Evolutionary conservation across 2,888 invertebrate genomes (phyloP).

Genomic region (Nasonia oneida): DNA sequence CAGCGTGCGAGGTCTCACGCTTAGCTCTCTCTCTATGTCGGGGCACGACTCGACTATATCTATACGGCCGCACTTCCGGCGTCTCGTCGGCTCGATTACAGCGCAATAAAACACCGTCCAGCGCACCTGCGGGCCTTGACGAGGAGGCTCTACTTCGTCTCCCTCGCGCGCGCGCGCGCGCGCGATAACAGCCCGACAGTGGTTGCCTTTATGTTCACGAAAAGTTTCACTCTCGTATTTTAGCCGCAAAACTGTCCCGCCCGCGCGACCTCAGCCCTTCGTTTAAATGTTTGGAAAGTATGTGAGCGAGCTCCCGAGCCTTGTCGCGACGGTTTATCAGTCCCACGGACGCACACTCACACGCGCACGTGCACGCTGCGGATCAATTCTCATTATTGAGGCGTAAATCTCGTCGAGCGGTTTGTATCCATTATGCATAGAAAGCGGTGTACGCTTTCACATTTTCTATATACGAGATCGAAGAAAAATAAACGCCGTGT

Average conservation of each 20-base stretch:
- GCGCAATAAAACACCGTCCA: slow-evolving; percentile 72
- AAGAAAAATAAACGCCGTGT: neutral
- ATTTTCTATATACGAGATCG: neutral
- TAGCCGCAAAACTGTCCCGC: slow-evolving; percentile 55
- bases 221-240: slow-evolving; percentile 57
- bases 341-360: neutral
- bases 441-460: neutral
- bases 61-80: slow-evolving; percentile 71
- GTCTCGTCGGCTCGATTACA: slow-evolving; percentile 73
- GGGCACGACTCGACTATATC: slow-evolving; percentile 67
- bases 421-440: neutral
- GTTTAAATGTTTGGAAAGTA: slow-evolving; percentile 16
- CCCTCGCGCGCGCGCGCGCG: neutral
- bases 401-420: neutral
- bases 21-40: slow-evolving; percentile 59
- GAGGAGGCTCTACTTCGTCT: slow-evolving; percentile 27
- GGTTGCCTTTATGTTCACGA: slow-evolving; percentile 52
- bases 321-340: slow-evolving; percentile 2
- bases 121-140: slow-evolving; percentile 71
- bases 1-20: slow-evolving; percentile 66
- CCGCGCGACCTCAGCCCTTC: slow-evolving; percentile 13
- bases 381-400: slow-evolving; percentile 4
- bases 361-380: neutral
- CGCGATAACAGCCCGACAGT: slow-evolving; percentile 56
- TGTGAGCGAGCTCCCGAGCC: neutral